A percentile compares a stretch with the other conserved stretches of the same genome.
phyloP scores from a whole-genome alignment of 2,888 invertebrate genomes.

The Autographa gamma region DNA sequence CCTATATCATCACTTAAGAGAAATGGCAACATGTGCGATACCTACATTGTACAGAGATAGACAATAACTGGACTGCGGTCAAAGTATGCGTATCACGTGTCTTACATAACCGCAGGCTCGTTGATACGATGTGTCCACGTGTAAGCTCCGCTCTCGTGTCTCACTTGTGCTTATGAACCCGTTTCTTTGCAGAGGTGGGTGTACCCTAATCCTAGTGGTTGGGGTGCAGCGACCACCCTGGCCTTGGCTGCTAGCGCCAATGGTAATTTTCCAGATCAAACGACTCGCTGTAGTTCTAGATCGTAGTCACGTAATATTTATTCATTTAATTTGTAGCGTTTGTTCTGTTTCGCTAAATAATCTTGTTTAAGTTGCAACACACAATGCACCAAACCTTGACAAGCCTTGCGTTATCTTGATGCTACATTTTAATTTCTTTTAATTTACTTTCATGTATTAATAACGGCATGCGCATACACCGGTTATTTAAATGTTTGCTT shows the following conservation, averaged over 20 bases:
- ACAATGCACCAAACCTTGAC: constrained; percentile 43
- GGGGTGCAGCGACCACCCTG: constrained; percentile 72
- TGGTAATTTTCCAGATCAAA: constrained; percentile 69
- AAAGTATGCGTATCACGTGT: constrained; percentile 53
- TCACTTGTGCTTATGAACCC: constrained; percentile 57
- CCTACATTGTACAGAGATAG: constrained; percentile 14
- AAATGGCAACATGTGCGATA: constrained; percentile 20
- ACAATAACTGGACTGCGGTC: constrained; percentile 40
- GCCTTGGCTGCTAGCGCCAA: constrained; percentile 71
- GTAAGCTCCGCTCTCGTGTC: constrained; percentile 34
- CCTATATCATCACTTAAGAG: constrained; percentile 28
- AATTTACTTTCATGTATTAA: constrained; percentile 21
- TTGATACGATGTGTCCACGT: constrained; percentile 30
- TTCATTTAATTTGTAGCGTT: constrained; percentile 57
- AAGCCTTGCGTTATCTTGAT: constrained; percentile 25
- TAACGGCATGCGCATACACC: constrained; percentile 20
- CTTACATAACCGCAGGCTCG: constrained; percentile 32
- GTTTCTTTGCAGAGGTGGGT: constrained; percentile 74
- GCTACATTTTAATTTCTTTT: constrained; percentile 30
- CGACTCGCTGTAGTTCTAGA: constrained; percentile 56
- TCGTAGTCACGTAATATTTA: constrained; percentile 59
- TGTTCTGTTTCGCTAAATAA: constrained; percentile 55
- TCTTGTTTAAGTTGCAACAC: constrained; percentile 48
- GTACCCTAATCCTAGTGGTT: constrained; percentile 73
- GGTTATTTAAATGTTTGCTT: constrained; percentile 41